These are phyloP conservation scores for Rhynchonycteris naso DNA, from an alignment of 2,797 vertebrate species.

Conservation along the genomic window DNA sequence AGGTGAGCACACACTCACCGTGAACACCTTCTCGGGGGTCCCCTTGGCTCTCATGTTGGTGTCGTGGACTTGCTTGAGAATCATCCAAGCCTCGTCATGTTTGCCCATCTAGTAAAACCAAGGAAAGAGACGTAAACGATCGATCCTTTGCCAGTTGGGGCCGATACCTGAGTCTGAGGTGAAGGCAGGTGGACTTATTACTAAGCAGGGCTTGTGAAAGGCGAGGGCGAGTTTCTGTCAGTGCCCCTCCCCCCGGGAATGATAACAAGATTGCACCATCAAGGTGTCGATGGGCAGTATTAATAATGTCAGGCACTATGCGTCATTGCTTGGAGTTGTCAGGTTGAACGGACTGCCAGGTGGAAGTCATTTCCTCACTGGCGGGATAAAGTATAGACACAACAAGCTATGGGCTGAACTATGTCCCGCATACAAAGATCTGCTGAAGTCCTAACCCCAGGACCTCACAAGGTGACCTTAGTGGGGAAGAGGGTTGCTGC, in stretches of 20 bases:
- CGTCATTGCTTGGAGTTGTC: neutral
- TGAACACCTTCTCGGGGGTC: conserved; percentile 96
- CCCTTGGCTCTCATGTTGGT: conserved; percentile 99
- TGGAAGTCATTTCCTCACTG: neutral
- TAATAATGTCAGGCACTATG: no score
- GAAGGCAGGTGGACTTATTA: accelerated
- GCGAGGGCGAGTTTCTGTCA: neutral
- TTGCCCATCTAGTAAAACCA: conserved; percentile 90
- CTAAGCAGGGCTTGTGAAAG: neutral
- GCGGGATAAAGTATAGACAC: neutral
- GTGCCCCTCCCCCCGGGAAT: neutral
- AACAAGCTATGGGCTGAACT: neutral
- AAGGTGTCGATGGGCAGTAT: neutral
- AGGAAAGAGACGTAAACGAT: neutral
- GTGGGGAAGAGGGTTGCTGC: neutral
- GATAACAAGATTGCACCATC: neutral
- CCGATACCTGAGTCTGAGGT: accelerated
- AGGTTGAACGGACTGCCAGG: neutral
- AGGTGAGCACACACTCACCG: conserved; percentile 87
- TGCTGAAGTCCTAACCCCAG: neutral
- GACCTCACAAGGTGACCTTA: neutral
- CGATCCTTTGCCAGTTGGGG: neutral
- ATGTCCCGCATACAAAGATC: neutral
- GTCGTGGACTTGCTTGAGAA: conserved; percentile 95
- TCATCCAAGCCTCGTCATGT: conserved; percentile 99